These are phyloP conservation scores for Brachionus calyciflorus DNA, from an alignment of 1,140 invertebrate genomes.

Conservation along the genomic window DNA sequence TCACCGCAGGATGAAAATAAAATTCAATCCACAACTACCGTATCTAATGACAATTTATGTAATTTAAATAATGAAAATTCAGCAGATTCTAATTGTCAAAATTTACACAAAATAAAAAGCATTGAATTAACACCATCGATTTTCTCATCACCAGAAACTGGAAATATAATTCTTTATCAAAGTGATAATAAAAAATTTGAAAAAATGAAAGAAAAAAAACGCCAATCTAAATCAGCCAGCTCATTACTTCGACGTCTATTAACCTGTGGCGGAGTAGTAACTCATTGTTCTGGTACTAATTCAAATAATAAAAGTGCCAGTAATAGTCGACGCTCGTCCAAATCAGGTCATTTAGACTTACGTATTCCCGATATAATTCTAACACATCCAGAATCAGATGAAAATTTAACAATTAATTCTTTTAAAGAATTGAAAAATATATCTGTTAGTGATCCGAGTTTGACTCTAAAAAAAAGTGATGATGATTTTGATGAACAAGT, in stretches of 20 bases:
- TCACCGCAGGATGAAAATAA: background rate
- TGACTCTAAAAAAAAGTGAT: background rate
- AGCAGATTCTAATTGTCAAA: background rate
- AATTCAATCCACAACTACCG: background rate
- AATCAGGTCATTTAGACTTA: background rate
- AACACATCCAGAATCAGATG: background rate
- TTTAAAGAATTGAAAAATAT: background rate
- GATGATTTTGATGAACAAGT: background rate
- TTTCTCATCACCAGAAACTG: no score
- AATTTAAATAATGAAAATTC: constrained; percentile 32
- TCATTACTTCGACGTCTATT: background rate
- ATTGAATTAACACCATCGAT: background rate
- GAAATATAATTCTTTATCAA: background rate
- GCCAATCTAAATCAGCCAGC: constrained; percentile 27
- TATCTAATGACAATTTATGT: background rate
- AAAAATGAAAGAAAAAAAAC: constrained; percentile 4
- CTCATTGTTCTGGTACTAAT: background rate
- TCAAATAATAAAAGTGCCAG: background rate
- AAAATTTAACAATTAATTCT: background rate
- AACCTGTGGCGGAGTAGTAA: constrained; percentile 12
- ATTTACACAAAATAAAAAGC: background rate
- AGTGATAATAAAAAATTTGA: background rate
- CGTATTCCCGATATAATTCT: constrained; percentile 8
- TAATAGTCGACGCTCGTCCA: background rate
- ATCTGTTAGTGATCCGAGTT: background rate